phyloP scores from a whole-genome alignment of 2,888 invertebrate species.

The Phortica magna region DNA sequence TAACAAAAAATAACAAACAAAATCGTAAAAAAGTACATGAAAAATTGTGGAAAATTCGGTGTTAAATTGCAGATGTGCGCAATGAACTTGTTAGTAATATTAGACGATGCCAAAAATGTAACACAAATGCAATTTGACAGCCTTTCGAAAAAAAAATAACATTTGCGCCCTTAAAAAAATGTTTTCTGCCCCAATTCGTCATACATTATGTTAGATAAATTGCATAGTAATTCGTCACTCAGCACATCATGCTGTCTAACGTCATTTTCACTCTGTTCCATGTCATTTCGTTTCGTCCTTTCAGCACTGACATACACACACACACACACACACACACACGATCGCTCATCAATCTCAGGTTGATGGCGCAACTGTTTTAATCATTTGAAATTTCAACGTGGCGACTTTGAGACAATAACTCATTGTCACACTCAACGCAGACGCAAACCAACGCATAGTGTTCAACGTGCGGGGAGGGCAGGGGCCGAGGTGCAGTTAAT shows the following conservation, averaged over 20 bases:
- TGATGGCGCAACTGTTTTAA: constrained; percentile 8
- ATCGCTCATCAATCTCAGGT: constrained; percentile 21
- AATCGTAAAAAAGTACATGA: neutral
- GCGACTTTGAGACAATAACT: neutral
- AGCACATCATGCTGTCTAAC: neutral
- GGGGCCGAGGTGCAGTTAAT: neutral
- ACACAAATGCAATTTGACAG: constrained; percentile 1
- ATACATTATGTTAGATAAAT: constrained; percentile 13
- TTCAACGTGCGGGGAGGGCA: neutral
- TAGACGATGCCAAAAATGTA: neutral
- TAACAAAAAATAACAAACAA: neutral
- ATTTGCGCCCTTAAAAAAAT: neutral
- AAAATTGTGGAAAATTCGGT: neutral
- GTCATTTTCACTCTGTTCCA: neutral
- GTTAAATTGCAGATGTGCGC: constrained; percentile 9
- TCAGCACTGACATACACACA: neutral
- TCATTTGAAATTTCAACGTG: constrained; percentile 3
- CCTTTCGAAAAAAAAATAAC: neutral
- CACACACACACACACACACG: neutral
- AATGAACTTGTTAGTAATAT: neutral
- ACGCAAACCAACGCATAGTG: too few species aligned
- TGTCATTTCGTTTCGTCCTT: neutral
- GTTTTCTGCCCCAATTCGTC: neutral
- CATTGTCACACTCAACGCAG: neutral
- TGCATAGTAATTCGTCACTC: constrained; percentile 17